Evolutionary conservation across 1,140 invertebrate species (phyloP), one percentile per base, ranked within the genome.

Genomic region (Babylonia areolata): DNA sequence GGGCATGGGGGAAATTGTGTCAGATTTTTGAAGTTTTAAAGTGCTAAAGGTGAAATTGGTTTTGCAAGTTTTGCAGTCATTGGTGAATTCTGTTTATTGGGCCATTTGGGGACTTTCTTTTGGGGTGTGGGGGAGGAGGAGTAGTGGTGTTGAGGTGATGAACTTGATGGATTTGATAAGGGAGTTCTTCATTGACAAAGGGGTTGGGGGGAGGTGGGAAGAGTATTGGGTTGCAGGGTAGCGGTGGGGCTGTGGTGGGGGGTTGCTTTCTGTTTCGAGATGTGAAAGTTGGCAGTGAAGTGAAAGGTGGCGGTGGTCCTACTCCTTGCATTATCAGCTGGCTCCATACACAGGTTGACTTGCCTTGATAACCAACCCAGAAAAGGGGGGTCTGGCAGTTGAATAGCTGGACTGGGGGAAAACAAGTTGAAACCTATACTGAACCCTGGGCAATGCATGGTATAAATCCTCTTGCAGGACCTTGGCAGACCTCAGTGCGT

Each of bases 401-500:
- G 71, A 73, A 37, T 37, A 37, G 31, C 35, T 33, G 31, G 33
- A 9, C 35, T 11, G 35, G 33, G 35, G 33, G 71, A 2, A 35
- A 73, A 31, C 71, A 73, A 73, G 71, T 73, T 73, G 71, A 35
- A 37, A 73, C 71, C 71, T 35, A 73, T 73, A 35, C 71, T 15
- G 31, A 37, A 20, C n/a, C 6, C n/a, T 6, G 33, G 35, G 12
- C 31, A 73, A 6, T 17, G 35, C 12, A 0, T 35, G 71, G 71
- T 73, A 35, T 73, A 73, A 73, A 73, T 73, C 35, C 31, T 73
- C 31, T 33, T 73, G 71, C 71, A 73, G 71, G 71, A 35, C n/a
- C 58, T 23, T 0, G 58, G 15, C 58, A n/a, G 58, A 28, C n/a
- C 58, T 69, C 15, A 69, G 58, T 69, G 58, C 6, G 15, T 69